Conservation (phyloP, 1,140 invertebrate genomes). For the Cardiocondyla obscurior region DNA sequence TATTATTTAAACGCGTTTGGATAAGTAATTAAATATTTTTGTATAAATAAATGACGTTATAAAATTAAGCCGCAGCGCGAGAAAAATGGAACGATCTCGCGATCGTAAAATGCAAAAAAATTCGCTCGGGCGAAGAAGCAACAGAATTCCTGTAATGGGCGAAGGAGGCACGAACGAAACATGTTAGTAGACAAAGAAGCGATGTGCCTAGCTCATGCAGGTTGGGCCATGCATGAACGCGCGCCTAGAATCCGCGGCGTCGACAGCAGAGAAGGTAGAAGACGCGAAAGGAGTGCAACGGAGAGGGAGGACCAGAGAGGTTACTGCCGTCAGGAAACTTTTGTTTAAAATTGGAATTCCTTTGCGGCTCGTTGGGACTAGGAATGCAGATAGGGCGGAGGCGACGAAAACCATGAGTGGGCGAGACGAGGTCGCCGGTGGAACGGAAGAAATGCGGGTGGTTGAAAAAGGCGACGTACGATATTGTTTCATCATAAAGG, state of each 20-base stretch:
- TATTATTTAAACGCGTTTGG: background rate
- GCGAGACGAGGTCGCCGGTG: constrained; percentile 8
- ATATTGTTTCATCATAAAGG: constrained; percentile 75
- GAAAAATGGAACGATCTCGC: background rate
- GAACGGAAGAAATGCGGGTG: constrained; percentile 38
- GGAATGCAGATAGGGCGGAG: constrained; percentile 78
- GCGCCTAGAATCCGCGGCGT: constrained; percentile 67
- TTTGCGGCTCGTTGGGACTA: constrained; percentile 79
- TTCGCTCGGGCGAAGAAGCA: background rate
- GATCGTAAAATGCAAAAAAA: constrained; percentile 32
- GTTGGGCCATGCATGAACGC: constrained; percentile 70
- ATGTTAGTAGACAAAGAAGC: constrained; percentile 52
- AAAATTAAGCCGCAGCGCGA: background rate
- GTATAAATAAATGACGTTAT: background rate
- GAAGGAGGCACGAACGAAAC: constrained; percentile 41
- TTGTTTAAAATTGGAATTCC: constrained; percentile 82
- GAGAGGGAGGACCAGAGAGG: constrained; percentile 58
- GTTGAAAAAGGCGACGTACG: constrained; percentile 64
- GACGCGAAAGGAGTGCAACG: constrained; percentile 7
- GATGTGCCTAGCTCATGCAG: constrained; percentile 31
- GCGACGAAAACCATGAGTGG: constrained; percentile 72
- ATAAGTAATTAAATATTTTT: background rate
- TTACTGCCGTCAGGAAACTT: constrained; percentile 79
- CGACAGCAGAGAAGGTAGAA: constrained; percentile 44
- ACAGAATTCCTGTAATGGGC: constrained; percentile 32